A percentile compares a stretch with the other conserved stretches of the same genome.
Conservation (phyloP, 2,113 vertebrate genomes). For the Daboia siamensis region DNA sequence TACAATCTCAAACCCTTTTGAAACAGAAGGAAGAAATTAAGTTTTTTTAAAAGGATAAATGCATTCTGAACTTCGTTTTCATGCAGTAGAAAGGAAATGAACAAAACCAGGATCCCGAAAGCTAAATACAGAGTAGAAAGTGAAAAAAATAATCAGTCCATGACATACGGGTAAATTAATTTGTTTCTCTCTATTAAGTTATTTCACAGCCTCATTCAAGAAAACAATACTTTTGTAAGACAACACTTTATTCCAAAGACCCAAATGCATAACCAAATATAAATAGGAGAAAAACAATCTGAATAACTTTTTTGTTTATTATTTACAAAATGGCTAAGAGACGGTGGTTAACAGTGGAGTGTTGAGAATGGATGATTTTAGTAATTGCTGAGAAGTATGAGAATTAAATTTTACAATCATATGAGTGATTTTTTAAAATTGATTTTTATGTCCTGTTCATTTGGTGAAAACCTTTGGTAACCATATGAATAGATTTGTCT, state of each 20-base stretch:
- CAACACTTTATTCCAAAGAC: neutral
- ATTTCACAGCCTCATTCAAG: neutral
- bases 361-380: neutral
- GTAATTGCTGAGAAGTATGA: neutral
- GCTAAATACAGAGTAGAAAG: neutral
- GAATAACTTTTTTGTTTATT: neutral
- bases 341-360: neutral
- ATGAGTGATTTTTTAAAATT: neutral
- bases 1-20: neutral
- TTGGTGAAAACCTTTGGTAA: neutral
- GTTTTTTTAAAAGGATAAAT: neutral
- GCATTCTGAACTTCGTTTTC: neutral
- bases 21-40: neutral
- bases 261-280: neutral
- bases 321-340: neutral
- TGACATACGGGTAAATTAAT: neutral
- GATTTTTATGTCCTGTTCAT: neutral
- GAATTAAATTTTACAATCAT: neutral
- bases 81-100: neutral
- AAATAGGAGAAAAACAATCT: neutral
- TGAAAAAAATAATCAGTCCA: neutral
- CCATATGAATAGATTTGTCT: neutral
- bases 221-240: neutral
- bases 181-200: neutral
- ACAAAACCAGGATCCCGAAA: neutral